phyloP scores from a whole-genome alignment of 1,140 invertebrate species.

The Aphelinus atriplicis region DNA sequence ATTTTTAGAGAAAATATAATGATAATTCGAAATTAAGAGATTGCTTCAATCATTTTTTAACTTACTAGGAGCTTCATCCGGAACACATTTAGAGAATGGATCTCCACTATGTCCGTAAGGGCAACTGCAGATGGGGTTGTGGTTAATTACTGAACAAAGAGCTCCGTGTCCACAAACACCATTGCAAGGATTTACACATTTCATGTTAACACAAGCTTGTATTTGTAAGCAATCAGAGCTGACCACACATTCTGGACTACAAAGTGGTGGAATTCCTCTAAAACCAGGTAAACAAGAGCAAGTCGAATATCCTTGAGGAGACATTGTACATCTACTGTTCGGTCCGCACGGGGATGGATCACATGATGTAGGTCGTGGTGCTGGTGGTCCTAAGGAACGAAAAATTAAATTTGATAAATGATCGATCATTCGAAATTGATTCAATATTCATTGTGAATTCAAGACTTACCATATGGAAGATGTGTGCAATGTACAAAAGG shows the following conservation, averaged over 20 bases:
- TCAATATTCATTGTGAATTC: not conserved
- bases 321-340: slow-evolving; percentile 79
- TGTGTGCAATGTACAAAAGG: slow-evolving; percentile 78
- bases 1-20: slow-evolving; percentile 49
- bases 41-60: not conserved
- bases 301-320: slow-evolving; percentile 75
- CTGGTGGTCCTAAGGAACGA: slow-evolving; percentile 24
- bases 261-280: slow-evolving; percentile 80
- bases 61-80: not conserved
- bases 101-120: slow-evolving; percentile 78
- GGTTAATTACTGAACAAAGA: slow-evolving; percentile 80
- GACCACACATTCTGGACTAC: slow-evolving; percentile 82
- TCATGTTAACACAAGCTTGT: slow-evolving; percentile 81
- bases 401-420: slow-evolving; percentile 3
- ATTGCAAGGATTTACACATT: slow-evolving; percentile 80
- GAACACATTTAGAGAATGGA: slow-evolving; percentile 79
- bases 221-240: slow-evolving; percentile 82
- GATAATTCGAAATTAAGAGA: not conserved
- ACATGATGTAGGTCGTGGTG: slow-evolving; percentile 55
- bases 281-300: slow-evolving; percentile 84
- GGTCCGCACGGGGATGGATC: slow-evolving; percentile 82
- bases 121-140: slow-evolving; percentile 85
- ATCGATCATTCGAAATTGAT: not conserved
- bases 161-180: slow-evolving; percentile 81
- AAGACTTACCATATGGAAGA: slow-evolving; percentile 38